Base-by-base conservation (phyloP, 2,113 vertebrate genomes). In the Procavia capensis region DNA sequence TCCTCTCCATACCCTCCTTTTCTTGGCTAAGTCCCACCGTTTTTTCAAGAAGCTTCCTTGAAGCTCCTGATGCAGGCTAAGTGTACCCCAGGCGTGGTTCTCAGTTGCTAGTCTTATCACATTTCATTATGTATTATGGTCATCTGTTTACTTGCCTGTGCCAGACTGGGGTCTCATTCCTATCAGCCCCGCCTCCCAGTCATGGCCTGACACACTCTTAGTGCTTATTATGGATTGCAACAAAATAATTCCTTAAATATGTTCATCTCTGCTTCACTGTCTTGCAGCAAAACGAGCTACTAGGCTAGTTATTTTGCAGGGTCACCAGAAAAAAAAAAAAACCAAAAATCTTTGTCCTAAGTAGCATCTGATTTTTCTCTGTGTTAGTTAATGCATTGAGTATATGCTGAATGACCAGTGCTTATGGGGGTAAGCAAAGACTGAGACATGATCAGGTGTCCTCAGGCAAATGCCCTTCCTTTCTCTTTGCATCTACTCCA, bases 31-130 rank as follows among this genome's bases (percentile, higher is more conserved):
- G 34, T 85, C 9, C 10, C 81, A 85, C 31, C 61, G 41, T 68
- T 41, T 68, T 92, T 79, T 75, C 2, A 0, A 43, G 59, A 88
- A 83, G 45, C 80, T 74, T 88, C 57, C 4, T 39, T 75, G 50
- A 86, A 84, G 70, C 6, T 13, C 11, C 22, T 39, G 27, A 1
- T 72, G 14, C 41, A 9, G n/a, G 17, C 3, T 45, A 79, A 50
- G 36, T 0, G 57, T 27, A 16, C 2, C 4, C 7, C 16, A 34
- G 36, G 34, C 0, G 45, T 47, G n/a, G 17, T 17, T 39, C 31
- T 57, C 72, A 1, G 1, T 50, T 61, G 13, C 39, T 61, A 1
- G 9, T 66, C 22, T 43, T 2, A 5, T 24, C 13, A 61, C 17
- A 50, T 47, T 10, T 47, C 17, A 3, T 54, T 47, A n/a, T 31